These are phyloP conservation scores for Lacanobia oleracea DNA, from an alignment of 2,888 invertebrate species.

Conservation along the genomic window DNA sequence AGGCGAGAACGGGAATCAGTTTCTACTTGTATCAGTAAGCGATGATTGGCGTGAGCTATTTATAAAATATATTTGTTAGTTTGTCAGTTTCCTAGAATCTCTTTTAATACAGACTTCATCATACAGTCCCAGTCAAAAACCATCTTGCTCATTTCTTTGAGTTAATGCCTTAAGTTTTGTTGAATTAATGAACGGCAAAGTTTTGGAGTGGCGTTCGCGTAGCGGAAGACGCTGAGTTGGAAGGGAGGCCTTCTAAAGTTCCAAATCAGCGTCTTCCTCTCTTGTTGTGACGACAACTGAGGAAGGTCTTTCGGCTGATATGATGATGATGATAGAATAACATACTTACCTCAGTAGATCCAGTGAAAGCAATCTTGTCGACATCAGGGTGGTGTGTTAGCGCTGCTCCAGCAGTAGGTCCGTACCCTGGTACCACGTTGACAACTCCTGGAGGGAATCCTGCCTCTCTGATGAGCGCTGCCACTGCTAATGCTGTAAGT, in stretches of 20 bases:
- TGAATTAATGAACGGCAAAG: background rate
- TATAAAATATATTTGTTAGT: too few species aligned
- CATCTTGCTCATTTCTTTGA: too few species aligned
- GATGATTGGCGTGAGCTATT: too few species aligned
- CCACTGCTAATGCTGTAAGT: constrained; percentile 96
- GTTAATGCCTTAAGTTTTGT: background rate
- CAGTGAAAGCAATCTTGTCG: constrained; percentile 96
- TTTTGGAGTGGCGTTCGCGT: too few species aligned
- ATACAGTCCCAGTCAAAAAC: too few species aligned
- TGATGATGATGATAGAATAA: background rate
- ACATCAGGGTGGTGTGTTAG: constrained; percentile 94
- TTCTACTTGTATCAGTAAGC: background rate
- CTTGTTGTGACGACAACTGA: too few species aligned
- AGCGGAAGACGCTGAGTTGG: too few species aligned
- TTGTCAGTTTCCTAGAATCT: too few species aligned
- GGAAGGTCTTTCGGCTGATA: too few species aligned
- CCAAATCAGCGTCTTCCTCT: too few species aligned
- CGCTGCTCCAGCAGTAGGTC: constrained; percentile 95
- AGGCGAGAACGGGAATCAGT: background rate
- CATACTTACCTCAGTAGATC: constrained; percentile 86
- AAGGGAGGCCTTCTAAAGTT: too few species aligned
- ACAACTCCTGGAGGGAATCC: constrained; percentile 98
- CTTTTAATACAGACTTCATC: too few species aligned
- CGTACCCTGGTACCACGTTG: constrained; percentile 97
- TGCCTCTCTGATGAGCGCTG: constrained; percentile 95